A percentile compares a stretch with the other conserved stretches of the same genome.
Conservation (phyloP, 2,797 vertebrate genomes). For the Pangasius krempfi region DNA sequence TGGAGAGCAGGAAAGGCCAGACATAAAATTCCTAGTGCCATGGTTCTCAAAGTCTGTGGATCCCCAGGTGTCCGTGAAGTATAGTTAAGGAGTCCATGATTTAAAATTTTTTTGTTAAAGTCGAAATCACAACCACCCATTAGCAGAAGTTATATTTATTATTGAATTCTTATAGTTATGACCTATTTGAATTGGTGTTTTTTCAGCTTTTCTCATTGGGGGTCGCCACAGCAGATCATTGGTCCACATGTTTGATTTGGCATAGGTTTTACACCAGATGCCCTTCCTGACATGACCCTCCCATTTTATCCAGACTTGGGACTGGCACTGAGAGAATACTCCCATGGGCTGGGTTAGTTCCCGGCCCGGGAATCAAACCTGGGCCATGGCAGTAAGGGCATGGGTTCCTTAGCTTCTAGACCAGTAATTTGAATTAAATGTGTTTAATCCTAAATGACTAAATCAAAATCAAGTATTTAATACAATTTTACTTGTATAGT, state of each 20-base stretch:
- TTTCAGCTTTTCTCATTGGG: too few species aligned
- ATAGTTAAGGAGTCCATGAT: not conserved
- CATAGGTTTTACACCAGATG: too few species aligned
- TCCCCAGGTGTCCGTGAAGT: not conserved
- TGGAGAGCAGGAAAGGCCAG: conserved; percentile 19
- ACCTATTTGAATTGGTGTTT: not conserved
- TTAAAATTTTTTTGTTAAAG: too few species aligned
- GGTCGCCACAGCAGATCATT: too few species aligned
- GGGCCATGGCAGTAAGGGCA: too few species aligned
- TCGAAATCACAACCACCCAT: not conserved
- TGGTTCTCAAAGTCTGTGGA: not conserved
- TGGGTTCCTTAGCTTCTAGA: too few species aligned
- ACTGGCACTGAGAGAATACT: too few species aligned
- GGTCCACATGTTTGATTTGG: too few species aligned
- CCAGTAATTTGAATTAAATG: not conserved
- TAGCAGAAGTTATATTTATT: not conserved
- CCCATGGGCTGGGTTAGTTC: too few species aligned
- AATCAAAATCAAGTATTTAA: not conserved
- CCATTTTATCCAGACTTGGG: too few species aligned
- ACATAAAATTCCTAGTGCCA: not conserved
- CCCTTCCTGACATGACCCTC: too few species aligned
- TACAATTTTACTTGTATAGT: not conserved
- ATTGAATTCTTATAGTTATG: not conserved
- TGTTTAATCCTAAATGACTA: not conserved
- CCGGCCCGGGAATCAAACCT: too few species aligned